A percentile compares a stretch with the other conserved stretches of the same genome.
Conservation (phyloP, 2,888 invertebrate species). For the Teleogryllus oceanicus region DNA sequence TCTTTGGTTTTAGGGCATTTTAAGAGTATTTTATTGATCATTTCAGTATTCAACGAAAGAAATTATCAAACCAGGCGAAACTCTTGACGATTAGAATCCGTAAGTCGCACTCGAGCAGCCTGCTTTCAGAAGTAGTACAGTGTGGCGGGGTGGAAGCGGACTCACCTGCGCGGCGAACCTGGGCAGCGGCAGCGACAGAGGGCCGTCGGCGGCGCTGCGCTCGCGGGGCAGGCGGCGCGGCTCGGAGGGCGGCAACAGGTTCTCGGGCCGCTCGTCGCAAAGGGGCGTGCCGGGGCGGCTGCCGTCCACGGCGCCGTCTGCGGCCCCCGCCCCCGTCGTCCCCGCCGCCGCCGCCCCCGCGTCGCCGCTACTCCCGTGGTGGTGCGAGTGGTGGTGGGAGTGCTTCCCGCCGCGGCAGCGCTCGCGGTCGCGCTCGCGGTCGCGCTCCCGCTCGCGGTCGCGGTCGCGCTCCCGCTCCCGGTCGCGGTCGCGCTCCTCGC, state of each 20-base stretch:
- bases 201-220: slow-evolving; percentile 60
- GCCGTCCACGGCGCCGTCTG: slow-evolving; percentile 60
- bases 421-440: slow-evolving; percentile 34
- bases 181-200: slow-evolving; percentile 81
- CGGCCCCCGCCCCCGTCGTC: slow-evolving; percentile 44
- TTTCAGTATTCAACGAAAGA: no score
- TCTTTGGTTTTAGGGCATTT: no score
- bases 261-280: slow-evolving; percentile 76
- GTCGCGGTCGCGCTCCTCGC: slow-evolving; percentile 37
- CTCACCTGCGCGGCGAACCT: slow-evolving; percentile 74
- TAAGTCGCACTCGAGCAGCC: no score
- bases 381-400: slow-evolving; percentile 51
- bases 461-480: slow-evolving; percentile 40
- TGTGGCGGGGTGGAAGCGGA: neutral
- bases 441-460: slow-evolving; percentile 39
- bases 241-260: slow-evolving; percentile 68
- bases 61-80: no score
- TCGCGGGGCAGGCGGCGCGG: slow-evolving; percentile 67
- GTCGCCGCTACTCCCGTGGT: slow-evolving; percentile 46
- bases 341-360: slow-evolving; percentile 49
- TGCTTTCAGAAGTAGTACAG: no score
- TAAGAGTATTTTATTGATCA: no score
- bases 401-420: slow-evolving; percentile 38
- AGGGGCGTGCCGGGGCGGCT: slow-evolving; percentile 82
- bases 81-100: no score